Percentiles rank a stretch among this genome's conserved stretches.
These are phyloP conservation scores for Colistium nudipinnis DNA, from an alignment of 2,113 vertebrate genomes.

Conservation along the genomic window DNA sequence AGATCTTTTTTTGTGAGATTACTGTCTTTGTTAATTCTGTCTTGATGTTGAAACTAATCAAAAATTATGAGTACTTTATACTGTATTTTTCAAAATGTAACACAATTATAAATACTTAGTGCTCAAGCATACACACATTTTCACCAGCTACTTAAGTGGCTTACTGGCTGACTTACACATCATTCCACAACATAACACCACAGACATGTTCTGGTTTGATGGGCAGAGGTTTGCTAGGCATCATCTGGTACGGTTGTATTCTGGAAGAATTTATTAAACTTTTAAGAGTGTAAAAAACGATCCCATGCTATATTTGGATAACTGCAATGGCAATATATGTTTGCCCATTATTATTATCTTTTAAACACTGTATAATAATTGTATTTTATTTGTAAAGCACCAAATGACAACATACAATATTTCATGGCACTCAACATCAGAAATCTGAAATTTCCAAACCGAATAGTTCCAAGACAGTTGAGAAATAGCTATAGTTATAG, in stretches of 20 bases:
- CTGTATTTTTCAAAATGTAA: neutral
- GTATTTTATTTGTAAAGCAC: neutral
- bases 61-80: too few relatives aligned
- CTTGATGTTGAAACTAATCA: neutral
- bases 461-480: too few relatives aligned
- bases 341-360: neutral
- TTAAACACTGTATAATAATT: neutral
- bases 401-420: neutral
- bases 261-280: neutral
- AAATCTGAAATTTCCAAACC: too few relatives aligned
- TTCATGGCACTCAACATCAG: neutral
- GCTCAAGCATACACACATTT: conserved; percentile 30
- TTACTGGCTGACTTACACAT: conserved; percentile 22
- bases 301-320: neutral
- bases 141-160: conserved; percentile 24
- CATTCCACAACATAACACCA: conserved; percentile 10
- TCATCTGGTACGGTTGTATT: conserved; percentile 17
- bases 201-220: conserved; percentile 22
- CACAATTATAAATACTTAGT: conserved; percentile 6
- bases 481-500: too few relatives aligned
- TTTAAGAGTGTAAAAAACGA: neutral
- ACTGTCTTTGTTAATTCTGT: neutral
- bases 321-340: neutral
- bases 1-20: too few relatives aligned
- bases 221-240: neutral